phyloP scores from a whole-genome alignment of 1,140 invertebrate species.

The Trachymyrmex cornetzi region DNA sequence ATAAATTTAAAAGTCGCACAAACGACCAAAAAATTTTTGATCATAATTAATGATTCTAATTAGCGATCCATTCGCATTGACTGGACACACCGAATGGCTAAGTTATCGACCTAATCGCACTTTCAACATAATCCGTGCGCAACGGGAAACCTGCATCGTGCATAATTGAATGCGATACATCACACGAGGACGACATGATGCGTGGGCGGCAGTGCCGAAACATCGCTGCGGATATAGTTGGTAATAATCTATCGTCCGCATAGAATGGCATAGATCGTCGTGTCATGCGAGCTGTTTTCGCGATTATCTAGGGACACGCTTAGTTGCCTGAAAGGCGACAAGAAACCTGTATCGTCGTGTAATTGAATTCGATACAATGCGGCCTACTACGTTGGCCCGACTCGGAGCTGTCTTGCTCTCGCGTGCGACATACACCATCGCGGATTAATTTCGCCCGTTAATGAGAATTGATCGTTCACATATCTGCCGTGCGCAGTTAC shows the following conservation, averaged over 20 bases:
- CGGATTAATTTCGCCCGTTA: constrained; percentile 49
- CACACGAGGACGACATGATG: constrained; percentile 35
- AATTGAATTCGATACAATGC: constrained; percentile 52
- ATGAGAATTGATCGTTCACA: constrained; percentile 50
- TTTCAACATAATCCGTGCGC: constrained; percentile 50
- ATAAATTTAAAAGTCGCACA: not conserved
- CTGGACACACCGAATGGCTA: constrained; percentile 1
- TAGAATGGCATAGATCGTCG: constrained; percentile 41
- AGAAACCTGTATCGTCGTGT: constrained; percentile 45
- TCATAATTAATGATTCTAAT: not conserved
- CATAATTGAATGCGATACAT: constrained; percentile 62
- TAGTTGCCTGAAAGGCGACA: constrained; percentile 42
- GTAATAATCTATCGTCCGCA: constrained; percentile 59
- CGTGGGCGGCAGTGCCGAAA: constrained; percentile 56
- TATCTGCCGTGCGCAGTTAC: not conserved
- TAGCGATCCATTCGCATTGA: constrained; percentile 6
- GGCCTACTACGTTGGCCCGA: constrained; percentile 1
- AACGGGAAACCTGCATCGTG: constrained; percentile 39
- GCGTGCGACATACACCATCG: constrained; percentile 1
- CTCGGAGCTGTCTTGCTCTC: constrained; percentile 27
- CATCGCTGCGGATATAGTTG: constrained; percentile 48
- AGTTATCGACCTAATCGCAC: constrained; percentile 53
- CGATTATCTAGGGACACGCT: constrained; percentile 59
- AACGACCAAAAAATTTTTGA: not conserved
- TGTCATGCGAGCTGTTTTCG: constrained; percentile 60